These are phyloP conservation scores for Dasyornis broadbenti DNA, from an alignment of 2,113 vertebrate species.

Conservation along the genomic window DNA sequence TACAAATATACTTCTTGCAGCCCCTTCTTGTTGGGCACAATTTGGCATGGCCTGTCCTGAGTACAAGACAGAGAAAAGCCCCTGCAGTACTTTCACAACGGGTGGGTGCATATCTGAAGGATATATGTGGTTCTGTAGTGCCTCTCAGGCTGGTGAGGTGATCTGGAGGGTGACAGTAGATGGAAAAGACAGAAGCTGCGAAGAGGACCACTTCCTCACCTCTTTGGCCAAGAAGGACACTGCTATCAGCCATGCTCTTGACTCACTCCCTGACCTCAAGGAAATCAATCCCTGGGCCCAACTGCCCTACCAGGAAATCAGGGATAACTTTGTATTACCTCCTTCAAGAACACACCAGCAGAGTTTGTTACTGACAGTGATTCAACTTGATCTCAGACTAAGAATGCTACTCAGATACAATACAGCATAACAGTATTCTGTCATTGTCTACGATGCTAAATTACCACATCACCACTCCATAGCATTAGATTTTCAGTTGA, in stretches of 20 bases:
- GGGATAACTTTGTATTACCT: background rate
- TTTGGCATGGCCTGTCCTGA: background rate
- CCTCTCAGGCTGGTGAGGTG: background rate
- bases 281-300: background rate
- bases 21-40: background rate
- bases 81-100: fast-evolving
- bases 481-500: background rate
- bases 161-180: background rate
- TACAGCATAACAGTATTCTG: background rate
- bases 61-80: background rate
- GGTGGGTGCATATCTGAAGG: background rate
- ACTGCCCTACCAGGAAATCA: background rate
- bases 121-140: background rate
- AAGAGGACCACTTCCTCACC: background rate
- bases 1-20: background rate
- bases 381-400: background rate
- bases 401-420: background rate
- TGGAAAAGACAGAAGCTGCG: background rate
- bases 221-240: background rate
- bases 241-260: background rate
- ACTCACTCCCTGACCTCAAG: background rate
- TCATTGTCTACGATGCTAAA: background rate
- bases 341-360: background rate
- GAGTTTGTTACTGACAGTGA: background rate
- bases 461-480: background rate